Base-by-base conservation (phyloP, 2,888 invertebrate genomes). In the Melinopterus prodromus region DNA sequence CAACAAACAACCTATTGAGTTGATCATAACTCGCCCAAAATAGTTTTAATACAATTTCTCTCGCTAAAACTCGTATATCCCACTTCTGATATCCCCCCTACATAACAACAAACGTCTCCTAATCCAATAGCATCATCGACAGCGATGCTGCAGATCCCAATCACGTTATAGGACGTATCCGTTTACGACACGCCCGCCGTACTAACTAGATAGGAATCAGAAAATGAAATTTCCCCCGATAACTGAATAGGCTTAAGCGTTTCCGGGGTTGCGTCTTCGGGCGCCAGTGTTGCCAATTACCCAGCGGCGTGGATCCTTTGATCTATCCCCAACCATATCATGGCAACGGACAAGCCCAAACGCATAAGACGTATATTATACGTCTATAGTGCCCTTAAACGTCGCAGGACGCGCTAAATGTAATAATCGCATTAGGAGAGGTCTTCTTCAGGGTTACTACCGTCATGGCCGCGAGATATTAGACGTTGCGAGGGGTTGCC, bases 341-440 rank as follows among this genome's bases (percentile, higher is more conserved):
- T 4, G 5, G 12, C 53, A 53, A 53, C 53, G 5, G 53, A 53
- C 53, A 53, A 26, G 53, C 53, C 12, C 53, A 53, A 6, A 53
- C 53, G 7, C 5, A 53, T 53, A 53, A 53, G 53, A 53, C 53
- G 1, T 12, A 53, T 53, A 53, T 53, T 53, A 53, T 7, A 53
- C 12, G 53, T 53, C 53, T 53, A 53, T 53, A 12, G 53, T 53
- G 53, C 53, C 12, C 53, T 53, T 53, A 53, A 53, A 53, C 12
- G 53, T 53, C 53, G 7, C 5, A 12, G 53, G 5, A 2, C 53
- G 53, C 80, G 82, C 83, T 82, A 83, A 83, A 82, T 80, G 83
- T 81, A 80, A 83, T 83, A 83, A 83, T 83, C 83, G 81, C 82
- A 81, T 83, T 82, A 82, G 78, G 77, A 6, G 53, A 12, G 7